Evolutionary conservation across 2,888 invertebrate species (phyloP).

Genomic region (Frankliniella fusca): DNA sequence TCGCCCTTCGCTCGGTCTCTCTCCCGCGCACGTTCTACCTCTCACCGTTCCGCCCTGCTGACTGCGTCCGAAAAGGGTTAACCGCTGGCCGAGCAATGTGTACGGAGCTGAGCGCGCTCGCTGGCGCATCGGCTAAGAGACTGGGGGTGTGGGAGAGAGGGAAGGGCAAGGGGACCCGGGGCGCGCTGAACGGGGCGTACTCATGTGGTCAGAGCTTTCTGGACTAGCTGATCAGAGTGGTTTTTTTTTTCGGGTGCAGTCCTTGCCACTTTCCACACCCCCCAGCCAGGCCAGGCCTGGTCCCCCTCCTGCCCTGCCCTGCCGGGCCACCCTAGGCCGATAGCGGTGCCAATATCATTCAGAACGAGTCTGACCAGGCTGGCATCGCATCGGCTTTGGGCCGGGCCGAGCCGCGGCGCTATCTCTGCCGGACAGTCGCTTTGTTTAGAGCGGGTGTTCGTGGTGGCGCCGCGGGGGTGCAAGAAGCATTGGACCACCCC

Average conservation of each 20-base stretch:
- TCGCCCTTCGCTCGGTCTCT: not conserved
- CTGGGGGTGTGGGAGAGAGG: not conserved
- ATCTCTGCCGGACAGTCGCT: too few relatives aligned
- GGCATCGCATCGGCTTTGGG: not conserved
- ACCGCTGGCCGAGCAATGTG: conserved; percentile 18
- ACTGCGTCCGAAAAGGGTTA: conserved; percentile 19
- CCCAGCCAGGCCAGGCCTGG: not conserved
- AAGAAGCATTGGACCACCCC: too few relatives aligned
- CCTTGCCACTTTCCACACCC: not conserved
- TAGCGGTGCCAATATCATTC: not conserved
- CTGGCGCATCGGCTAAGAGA: not conserved
- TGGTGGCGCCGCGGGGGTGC: not conserved
- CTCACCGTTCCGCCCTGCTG: not conserved
- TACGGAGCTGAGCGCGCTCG: not conserved
- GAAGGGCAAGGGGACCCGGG: not conserved
- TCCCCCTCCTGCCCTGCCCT: not conserved
- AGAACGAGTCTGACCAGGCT: not conserved
- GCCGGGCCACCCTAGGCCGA: not conserved
- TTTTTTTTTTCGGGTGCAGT: too few relatives aligned
- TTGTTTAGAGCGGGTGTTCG: too few relatives aligned
- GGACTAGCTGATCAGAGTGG: too few relatives aligned
- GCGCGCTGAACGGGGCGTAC: too few relatives aligned
- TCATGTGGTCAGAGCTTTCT: too few relatives aligned
- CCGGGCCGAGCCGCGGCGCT: too few relatives aligned
- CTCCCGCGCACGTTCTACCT: not conserved